phyloP scores from a whole-genome alignment of 2,797 vertebrate species.

The Sphaeramia orbicularis region DNA sequence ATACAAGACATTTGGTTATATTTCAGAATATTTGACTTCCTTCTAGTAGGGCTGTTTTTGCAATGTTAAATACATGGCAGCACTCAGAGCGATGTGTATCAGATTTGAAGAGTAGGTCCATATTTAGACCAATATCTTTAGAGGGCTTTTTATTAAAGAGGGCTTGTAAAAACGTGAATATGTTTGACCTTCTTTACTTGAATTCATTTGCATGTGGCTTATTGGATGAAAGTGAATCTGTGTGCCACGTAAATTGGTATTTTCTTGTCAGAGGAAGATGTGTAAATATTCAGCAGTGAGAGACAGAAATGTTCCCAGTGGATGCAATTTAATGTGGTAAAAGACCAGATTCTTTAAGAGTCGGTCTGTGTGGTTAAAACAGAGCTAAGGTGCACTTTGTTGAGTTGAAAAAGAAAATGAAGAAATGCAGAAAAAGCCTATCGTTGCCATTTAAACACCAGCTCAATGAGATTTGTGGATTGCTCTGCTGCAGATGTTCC shows the following conservation, averaged over 20 bases:
- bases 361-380: constrained; percentile 35
- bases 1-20: no score
- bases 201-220: constrained; percentile 73
- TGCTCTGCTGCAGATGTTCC: constrained; percentile 34
- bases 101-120: constrained; percentile 41
- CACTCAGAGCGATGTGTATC: constrained; percentile 21
- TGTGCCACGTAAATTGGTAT: constrained; percentile 63
- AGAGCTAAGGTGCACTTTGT: background rate
- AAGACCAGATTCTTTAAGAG: constrained; percentile 37
- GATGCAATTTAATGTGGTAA: constrained; percentile 55
- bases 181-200: constrained; percentile 73
- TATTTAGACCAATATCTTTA: constrained; percentile 43
- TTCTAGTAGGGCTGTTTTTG: no score
- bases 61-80: constrained; percentile 4
- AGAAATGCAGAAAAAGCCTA: constrained; percentile 30
- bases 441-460: constrained; percentile 40
- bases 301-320: constrained; percentile 37
- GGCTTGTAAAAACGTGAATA: constrained; percentile 60
- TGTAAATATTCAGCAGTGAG: constrained; percentile 70
- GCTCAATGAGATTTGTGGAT: constrained; percentile 37
- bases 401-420: constrained; percentile 18
- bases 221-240: constrained; percentile 66
- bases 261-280: constrained; percentile 55
- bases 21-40: no score
- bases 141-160: constrained; percentile 43